Base-by-base conservation (phyloP, 2,113 vertebrate species). In the Cebidichthys violaceus region DNA sequence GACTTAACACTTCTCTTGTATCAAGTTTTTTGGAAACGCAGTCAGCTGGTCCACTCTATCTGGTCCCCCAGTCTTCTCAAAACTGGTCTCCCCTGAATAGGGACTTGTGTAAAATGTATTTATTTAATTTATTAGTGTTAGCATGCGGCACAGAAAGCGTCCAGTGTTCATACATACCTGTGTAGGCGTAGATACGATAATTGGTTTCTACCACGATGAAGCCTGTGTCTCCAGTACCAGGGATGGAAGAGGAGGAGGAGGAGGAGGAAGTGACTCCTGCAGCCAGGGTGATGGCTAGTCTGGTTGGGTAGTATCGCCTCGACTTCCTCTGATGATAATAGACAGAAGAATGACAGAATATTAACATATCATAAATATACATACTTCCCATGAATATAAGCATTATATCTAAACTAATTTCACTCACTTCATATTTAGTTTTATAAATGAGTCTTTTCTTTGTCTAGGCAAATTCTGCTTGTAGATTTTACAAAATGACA, bases 171-270 rank as follows among this genome's bases (percentile, higher is more conserved):
- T 35, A 94, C 92, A 2, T 90, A 98, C 97, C 96, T 1, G 97
- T 98, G 81, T 98, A 98, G 54, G 97, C 97, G 27, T 98, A 98
- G 45, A 98, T 90, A 11, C 97, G 96, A 90, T 98, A 98, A 85
- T 98, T 98, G 47, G 97, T 98, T 91, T 98, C 97, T 7, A 98
- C 96, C 0, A 97, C 91, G 9, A 98, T 96, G 92, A 96, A 98
- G 81, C 97, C 96, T 2, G 95, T 31, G 0, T 95, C 94, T 82
- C 90, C 94, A 6, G 94, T 77, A 65, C 88, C 88, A 3, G 91
- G 73, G 37, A 64, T 55, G 35, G 89, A 62, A 18, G 60, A 60
- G 10, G 91, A 85, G 5, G 86, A 72, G 10, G 86, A 89, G 0
- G 94, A 86, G 33, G 81, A 87, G 72, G 92, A 93, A 0, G 96